Percentiles rank a stretch among this genome's conserved stretches.
Conservation (phyloP, 2,113 vertebrate species). For the Pristiophorus japonicus region DNA sequence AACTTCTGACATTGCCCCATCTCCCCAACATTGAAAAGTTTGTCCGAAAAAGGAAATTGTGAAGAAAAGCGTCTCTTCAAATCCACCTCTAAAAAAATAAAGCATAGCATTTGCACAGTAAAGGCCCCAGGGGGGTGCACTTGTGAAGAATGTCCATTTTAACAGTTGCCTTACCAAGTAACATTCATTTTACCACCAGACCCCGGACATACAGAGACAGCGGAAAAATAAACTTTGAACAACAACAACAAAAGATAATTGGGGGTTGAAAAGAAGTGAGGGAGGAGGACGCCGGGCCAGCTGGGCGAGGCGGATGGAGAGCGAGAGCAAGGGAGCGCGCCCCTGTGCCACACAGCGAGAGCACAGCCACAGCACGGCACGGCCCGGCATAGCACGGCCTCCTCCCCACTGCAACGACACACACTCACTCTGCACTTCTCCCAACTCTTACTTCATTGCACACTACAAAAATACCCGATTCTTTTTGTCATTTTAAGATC, state of each 20-base stretch:
- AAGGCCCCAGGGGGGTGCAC: not conserved
- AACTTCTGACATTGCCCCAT: not conserved
- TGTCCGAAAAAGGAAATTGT: not conserved
- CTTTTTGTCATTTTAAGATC: not conserved
- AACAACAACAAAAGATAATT: too few species aligned
- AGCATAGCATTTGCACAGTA: not conserved
- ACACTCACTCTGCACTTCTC: not conserved
- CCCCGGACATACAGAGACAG: too few species aligned
- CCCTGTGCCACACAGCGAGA: too few species aligned
- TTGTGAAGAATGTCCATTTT: not conserved
- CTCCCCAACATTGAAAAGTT: not conserved
- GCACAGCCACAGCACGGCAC: too few species aligned
- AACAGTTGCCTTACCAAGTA: not conserved
- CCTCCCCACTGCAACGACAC: not conserved
- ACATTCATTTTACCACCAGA: too few species aligned
- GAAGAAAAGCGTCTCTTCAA: not conserved
- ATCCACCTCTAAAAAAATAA: not conserved
- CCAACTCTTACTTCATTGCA: not conserved
- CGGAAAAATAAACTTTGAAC: too few species aligned
- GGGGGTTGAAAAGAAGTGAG: too few species aligned
- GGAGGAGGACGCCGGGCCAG: too few species aligned
- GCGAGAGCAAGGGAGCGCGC: too few species aligned
- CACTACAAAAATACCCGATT: not conserved
- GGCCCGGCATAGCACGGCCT: not conserved
- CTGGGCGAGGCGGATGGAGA: too few species aligned